phyloP scores from a whole-genome alignment of 2,113 vertebrate species.

The Vanacampus margaritifer region DNA sequence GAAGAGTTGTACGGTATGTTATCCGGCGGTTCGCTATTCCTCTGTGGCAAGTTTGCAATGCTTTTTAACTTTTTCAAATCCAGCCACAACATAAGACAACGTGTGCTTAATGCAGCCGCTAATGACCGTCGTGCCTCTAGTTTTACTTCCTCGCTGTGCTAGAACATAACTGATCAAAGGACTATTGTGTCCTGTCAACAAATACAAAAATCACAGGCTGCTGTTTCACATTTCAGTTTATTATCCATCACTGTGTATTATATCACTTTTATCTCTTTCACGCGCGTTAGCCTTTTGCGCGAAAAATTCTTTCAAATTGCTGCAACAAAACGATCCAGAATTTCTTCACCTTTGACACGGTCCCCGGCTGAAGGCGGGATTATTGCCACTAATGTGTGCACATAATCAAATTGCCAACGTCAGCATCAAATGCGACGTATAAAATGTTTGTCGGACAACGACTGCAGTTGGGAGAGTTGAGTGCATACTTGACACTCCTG shows the following conservation, averaged over 20 bases:
- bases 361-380: neutral
- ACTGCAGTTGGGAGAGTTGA: neutral
- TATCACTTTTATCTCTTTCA: neutral
- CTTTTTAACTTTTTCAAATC: neutral
- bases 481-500: neutral
- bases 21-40: conserved; percentile 11
- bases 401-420: neutral
- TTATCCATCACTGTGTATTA: neutral
- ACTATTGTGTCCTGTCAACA: neutral
- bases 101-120: neutral
- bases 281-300: neutral
- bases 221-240: neutral
- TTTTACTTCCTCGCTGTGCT: neutral
- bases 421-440: neutral
- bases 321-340: neutral
- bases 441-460: no score
- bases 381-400: no score
- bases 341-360: neutral
- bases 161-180: neutral
- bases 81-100: conserved; percentile 8
- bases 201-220: neutral
- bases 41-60: neutral
- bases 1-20: neutral
- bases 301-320: neutral
- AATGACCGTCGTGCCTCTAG: neutral